Percentiles rank a stretch among this genome's conserved stretches.
phyloP scores from a whole-genome alignment of 2,113 vertebrate genomes.

The Gnathonemus longibarbis region DNA sequence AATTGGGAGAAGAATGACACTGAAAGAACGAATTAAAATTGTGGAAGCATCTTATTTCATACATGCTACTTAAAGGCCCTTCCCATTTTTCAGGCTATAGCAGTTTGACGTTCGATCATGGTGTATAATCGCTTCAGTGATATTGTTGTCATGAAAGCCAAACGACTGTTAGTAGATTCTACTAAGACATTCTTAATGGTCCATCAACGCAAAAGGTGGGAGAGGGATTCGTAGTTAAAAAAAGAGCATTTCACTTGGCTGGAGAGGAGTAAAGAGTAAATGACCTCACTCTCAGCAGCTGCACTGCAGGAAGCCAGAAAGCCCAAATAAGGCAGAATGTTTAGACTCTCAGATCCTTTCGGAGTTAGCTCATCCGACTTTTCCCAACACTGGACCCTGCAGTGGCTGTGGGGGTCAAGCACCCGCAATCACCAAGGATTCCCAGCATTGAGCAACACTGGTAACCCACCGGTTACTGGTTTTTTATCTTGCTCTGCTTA shows the following conservation, averaged over 20 bases:
- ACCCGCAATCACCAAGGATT: constrained; percentile 51
- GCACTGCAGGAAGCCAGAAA: constrained; percentile 50
- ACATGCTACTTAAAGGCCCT: not conserved
- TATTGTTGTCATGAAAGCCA: constrained; percentile 30
- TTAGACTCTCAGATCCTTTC: constrained; percentile 66
- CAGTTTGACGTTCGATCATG: not conserved
- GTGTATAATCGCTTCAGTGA: not conserved
- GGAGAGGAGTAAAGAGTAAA: constrained; percentile 47
- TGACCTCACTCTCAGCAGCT: constrained; percentile 65
- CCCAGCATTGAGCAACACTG: constrained; percentile 29
- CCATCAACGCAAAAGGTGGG: not conserved
- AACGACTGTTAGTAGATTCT: constrained; percentile 43
- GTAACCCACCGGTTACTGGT: not conserved
- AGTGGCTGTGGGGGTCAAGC: constrained; percentile 53
- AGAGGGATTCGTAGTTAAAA: not conserved
- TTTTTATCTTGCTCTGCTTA: constrained; percentile 20
- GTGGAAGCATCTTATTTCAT: constrained; percentile 1
- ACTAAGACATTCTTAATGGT: constrained; percentile 41
- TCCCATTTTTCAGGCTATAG: constrained; percentile 3
- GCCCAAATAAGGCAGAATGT: constrained; percentile 74
- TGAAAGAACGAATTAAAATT: not conserved
- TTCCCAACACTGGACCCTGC: constrained; percentile 47
- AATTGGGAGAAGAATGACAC: not conserved
- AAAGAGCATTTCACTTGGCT: constrained; percentile 42
- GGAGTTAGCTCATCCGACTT: constrained; percentile 65